Conservation (phyloP, 2,797 vertebrate species). For the Sciurus carolinensis region DNA sequence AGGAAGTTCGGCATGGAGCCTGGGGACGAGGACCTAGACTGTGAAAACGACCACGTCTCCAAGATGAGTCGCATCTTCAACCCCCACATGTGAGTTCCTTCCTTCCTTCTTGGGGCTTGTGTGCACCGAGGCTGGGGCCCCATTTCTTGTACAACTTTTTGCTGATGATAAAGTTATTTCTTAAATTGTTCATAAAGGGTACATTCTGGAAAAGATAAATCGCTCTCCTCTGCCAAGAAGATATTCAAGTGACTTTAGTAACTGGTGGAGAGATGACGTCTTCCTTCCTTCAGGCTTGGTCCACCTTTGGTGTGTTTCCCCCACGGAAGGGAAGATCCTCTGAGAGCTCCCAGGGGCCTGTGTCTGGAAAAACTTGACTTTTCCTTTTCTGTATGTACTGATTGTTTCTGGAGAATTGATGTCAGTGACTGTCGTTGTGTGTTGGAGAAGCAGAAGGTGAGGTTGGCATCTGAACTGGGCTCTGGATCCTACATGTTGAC, state of each 20-base stretch:
- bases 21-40: constrained; percentile 95
- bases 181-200: background rate
- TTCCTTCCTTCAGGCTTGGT: background rate
- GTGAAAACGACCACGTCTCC: constrained; percentile 95
- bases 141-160: background rate
- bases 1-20: constrained; percentile 96
- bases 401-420: background rate
- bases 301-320: rapidly evolving
- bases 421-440: background rate
- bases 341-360: background rate
- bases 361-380: background rate
- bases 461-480: background rate
- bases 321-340: background rate
- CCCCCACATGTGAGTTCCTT: constrained; percentile 94
- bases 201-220: background rate
- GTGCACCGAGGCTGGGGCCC: rapidly evolving
- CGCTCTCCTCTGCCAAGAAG: background rate
- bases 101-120: background rate
- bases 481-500: background rate
- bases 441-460: background rate
- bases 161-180: rapidly evolving
- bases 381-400: background rate
- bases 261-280: background rate
- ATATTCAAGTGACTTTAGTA: no score
- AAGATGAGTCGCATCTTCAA: constrained; percentile 98